Percentiles rank a stretch among this genome's conserved stretches.
Conservation (phyloP, 2,888 invertebrate genomes). For the Argyresthia goedartella region DNA sequence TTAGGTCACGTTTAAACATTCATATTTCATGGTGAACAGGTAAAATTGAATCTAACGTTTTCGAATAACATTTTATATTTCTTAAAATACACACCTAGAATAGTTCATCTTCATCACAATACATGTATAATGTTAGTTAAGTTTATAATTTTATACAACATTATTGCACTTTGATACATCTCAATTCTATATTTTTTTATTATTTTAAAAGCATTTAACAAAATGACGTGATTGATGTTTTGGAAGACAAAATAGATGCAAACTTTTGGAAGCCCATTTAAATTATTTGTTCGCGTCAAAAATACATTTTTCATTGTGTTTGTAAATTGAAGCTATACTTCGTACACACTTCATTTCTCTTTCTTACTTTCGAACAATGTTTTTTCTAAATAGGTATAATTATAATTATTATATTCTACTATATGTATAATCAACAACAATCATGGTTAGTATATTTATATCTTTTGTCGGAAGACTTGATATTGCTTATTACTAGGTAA, state of each 20-base stretch:
- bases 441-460: neutral
- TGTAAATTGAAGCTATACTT: neutral
- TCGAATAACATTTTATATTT: conserved; percentile 58
- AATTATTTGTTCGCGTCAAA: neutral
- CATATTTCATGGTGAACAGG: too few species aligned
- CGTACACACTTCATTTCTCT: neutral
- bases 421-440: conserved; percentile 23
- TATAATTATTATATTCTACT: conserved; percentile 1
- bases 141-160: conserved; percentile 35
- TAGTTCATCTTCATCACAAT: conserved; percentile 53
- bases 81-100: conserved; percentile 69
- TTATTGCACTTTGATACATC: conserved; percentile 52
- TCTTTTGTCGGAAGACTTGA: conserved; percentile 6
- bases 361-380: neutral
- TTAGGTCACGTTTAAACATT: too few species aligned
- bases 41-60: neutral
- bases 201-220: conserved; percentile 18
- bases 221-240: conserved; percentile 2
- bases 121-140: conserved; percentile 29
- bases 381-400: neutral
- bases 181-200: neutral
- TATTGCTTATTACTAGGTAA: neutral
- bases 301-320: neutral
- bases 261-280: conserved; percentile 25
- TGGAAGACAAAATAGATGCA: conserved; percentile 5